Conservation (phyloP, 2,797 vertebrate genomes). For the Aselliscus stoliczkanus region DNA sequence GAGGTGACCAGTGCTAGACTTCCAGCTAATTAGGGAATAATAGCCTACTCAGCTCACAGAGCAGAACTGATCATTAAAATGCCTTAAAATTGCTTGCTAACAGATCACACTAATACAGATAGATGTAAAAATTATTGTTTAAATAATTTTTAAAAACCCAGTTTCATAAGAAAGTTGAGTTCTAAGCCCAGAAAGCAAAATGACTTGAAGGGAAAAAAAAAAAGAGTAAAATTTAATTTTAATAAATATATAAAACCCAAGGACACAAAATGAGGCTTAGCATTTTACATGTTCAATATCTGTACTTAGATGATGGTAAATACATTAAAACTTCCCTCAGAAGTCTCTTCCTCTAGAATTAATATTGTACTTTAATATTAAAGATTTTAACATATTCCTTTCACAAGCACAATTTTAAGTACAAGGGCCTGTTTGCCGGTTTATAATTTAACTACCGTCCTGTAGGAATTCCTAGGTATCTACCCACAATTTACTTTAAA, state of each 20-base stretch:
- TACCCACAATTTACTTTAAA: slow-evolving; percentile 3
- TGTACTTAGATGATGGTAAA: background rate
- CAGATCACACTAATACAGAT: background rate
- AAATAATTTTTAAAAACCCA: background rate
- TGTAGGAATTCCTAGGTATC: background rate
- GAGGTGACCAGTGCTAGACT: background rate
- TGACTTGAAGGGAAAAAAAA: background rate
- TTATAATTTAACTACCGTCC: background rate
- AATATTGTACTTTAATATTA: background rate
- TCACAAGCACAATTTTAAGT: background rate
- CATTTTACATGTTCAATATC: background rate
- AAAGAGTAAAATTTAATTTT: background rate
- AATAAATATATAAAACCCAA: background rate
- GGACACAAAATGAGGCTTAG: background rate
- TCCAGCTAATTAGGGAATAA: background rate
- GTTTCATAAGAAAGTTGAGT: background rate
- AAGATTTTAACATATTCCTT: background rate
- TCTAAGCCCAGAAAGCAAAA: background rate
- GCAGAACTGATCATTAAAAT: background rate
- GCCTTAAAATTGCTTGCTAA: background rate
- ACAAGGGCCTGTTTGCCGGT: background rate
- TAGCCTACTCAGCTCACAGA: background rate
- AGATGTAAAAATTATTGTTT: background rate
- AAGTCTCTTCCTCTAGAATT: background rate
- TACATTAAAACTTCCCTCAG: background rate